Conservation (phyloP, 2,888 invertebrate species). For the Brachycybe producta region DNA sequence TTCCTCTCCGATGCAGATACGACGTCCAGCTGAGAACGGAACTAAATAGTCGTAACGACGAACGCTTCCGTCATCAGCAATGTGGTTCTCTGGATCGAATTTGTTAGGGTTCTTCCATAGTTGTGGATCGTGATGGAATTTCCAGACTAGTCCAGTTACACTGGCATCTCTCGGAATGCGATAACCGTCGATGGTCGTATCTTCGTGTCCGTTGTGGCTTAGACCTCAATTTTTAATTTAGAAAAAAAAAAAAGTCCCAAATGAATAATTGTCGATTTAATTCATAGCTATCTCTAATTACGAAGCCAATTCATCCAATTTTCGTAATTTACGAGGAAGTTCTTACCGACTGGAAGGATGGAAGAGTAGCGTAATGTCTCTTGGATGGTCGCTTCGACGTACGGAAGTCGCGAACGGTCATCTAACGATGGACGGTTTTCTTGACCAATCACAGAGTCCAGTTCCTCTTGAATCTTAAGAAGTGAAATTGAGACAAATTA, state of each 20-base stretch:
- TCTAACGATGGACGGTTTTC: constrained; percentile 35
- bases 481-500: too few relatives aligned
- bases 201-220: too few relatives aligned
- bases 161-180: constrained; percentile 54
- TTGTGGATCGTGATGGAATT: constrained; percentile 56
- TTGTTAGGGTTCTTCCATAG: constrained; percentile 47
- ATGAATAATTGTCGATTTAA: too few relatives aligned
- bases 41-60: constrained; percentile 55
- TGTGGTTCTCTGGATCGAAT: constrained; percentile 55
- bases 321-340: too few relatives aligned
- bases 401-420: constrained; percentile 44
- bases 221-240: constrained; percentile 57
- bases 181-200: constrained; percentile 47
- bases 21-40: constrained; percentile 67
- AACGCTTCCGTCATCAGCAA: constrained; percentile 48
- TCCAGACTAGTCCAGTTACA: constrained; percentile 67
- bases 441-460: constrained; percentile 29
- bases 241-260: constrained; percentile 53
- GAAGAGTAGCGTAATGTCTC: constrained; percentile 67
- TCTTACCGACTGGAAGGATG: constrained; percentile 58
- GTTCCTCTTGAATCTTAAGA: constrained; percentile 26
- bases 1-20: constrained; percentile 75
- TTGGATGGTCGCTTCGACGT: constrained; percentile 57
- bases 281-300: too few relatives aligned
- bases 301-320: too few relatives aligned